Evolutionary conservation across 2,888 invertebrate genomes (phyloP), one percentile per base, ranked within the genome.

Genomic region (Dryadula phaetusa): DNA sequence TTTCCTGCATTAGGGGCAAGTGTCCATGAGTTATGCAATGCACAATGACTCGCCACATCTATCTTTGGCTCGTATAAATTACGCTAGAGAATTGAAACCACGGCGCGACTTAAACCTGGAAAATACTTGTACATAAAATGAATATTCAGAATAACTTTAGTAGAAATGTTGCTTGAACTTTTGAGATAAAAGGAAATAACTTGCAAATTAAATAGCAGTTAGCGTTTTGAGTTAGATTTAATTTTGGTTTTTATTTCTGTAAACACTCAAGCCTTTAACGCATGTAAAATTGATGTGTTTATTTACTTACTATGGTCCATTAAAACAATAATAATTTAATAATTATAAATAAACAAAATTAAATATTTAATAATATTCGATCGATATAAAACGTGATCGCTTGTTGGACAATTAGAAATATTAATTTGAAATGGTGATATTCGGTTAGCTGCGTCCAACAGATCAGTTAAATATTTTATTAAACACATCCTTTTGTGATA

Each of bases 1-100:
- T 60, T 60, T 60, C 60, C 60, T 60, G 60, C 60, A 60, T 44
- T 46, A 60, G 32, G 42, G 28, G 60, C 42, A 28, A 60, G 60
- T 60, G 60, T 60, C 28, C 60, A 60, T 60, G 60, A 60, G 60
- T 60, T 42, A 60, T 60, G 60, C 60, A 44, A 60, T 60, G 60
- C 60, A 46, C 60, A 60, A 60, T 60, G 60, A 60, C 60, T 60
- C 44, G 60, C 60, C 60, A 44, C 60, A 60, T 60, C 60, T 60
- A 60, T 60, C 60, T 60, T 60, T 60, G 60, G 60, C 37, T 56
- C 44, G 60, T 60, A 60, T 60, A 60, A 60, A 46, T 60, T 60
- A 60, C 44, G 44, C 44, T 6, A 2, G 18, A 18, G 42, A 60
- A 28, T 46, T 60, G 60, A 46, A 60, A 42, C 42, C 28, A 60